Evolutionary conservation across 2,797 vertebrate genomes (phyloP), one percentile per base, ranked within the genome.

Genomic region (Gila robusta): DNA sequence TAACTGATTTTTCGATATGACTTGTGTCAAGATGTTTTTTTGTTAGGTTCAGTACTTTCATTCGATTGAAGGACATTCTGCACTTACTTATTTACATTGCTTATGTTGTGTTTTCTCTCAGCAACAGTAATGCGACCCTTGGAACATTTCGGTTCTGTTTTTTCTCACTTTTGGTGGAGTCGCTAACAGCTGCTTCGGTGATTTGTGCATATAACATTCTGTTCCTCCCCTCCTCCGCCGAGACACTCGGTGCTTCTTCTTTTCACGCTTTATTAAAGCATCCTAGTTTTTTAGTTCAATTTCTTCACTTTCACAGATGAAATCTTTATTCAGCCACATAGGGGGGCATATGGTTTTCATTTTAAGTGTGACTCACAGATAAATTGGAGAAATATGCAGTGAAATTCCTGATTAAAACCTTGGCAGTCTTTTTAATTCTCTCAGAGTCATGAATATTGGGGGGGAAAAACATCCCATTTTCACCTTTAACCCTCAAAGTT

Each of bases 111-210:
- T 28, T n/a, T 39, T 85, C 56, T 56, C 35, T 83, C 66, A 70
- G 52, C 82, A 69, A 69, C 64, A 67, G 78, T 79, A 79, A 72
- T 56, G 83, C 73, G 80, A 82, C 67, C 39, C 14, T 67, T 89
- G 81, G 87, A 90, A 82, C 67, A 17, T 82, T 81, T 87, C 80
- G 69, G 54, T 87, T 90, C 66, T 71, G 66, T 73, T 85, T 82
- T 85, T 62, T 82, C 83, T 82, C 64, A 85, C 44, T 52, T 81
- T 89, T 86, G 84, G 81, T 67, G 23, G 73, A 86, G 83, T 87
- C 86, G 87, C 86, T 79, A 83, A 76, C 89, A 89, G 86, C 87
- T 83, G 87, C 70, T 81, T 85, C 49, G 76, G 67, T 67, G 66
- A 82, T 69, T 82, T 76, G 81, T 66, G 73, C 86, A 86, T 52